phyloP scores from a whole-genome alignment of 2,113 vertebrate species.

The Bos indicus region DNA sequence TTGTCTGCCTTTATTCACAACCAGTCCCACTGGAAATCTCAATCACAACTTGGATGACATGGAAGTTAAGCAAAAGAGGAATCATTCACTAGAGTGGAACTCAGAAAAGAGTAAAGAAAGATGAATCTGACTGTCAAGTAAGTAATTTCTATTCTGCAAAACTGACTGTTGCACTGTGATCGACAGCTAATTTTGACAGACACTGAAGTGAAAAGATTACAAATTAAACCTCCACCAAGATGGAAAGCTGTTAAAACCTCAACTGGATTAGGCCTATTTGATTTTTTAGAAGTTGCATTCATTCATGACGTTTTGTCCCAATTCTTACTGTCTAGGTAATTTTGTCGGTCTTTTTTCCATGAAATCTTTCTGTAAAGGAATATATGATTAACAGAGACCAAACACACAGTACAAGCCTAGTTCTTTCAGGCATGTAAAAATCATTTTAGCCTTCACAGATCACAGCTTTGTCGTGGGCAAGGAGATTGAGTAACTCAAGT shows the following conservation, averaged over 20 bases:
- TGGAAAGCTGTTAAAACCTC: not conserved
- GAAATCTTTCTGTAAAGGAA: not conserved
- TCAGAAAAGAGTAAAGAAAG: not conserved
- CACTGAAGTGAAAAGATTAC: not conserved
- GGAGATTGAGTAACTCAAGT: not conserved
- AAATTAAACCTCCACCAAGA: not conserved
- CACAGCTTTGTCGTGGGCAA: not conserved
- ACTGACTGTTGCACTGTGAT: not conserved
- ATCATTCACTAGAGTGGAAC: not conserved
- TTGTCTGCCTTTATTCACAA: constrained; percentile 7
- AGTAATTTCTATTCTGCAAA: constrained; percentile 16
- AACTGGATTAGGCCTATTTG: not conserved
- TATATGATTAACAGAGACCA: not conserved
- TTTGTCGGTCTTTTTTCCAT: not conserved
- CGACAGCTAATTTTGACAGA: not conserved
- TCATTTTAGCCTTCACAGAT: not conserved
- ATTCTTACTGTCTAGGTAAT: not conserved
- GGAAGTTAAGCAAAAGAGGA: constrained; percentile 20
- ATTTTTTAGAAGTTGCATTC: not conserved
- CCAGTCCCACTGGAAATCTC: not conserved
- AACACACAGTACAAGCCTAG: not conserved
- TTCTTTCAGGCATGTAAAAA: not conserved
- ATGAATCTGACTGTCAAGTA: not conserved
- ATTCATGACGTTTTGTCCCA: not conserved
- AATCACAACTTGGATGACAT: not conserved